Evolutionary conservation across 2,888 invertebrate genomes (phyloP).

Genomic region (Torymus auratus): DNA sequence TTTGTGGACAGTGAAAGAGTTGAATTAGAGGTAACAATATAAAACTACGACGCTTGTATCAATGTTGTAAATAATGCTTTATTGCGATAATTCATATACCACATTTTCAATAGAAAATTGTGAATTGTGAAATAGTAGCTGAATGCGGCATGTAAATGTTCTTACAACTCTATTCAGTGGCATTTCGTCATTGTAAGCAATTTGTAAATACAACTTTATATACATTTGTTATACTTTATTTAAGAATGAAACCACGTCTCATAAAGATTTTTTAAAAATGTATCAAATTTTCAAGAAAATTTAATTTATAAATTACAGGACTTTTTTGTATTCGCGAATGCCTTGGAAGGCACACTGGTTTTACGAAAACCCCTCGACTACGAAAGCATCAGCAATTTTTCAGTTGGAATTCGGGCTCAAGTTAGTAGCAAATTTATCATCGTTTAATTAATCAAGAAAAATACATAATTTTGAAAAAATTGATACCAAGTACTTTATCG

Average conservation of each 20-base stretch:
- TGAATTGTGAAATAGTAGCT: slow-evolving; percentile 16
- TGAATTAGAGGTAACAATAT: slow-evolving; percentile 47
- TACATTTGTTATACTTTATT: too few relatives aligned
- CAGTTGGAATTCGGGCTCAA: slow-evolving; percentile 82
- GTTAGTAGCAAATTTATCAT: slow-evolving; percentile 67
- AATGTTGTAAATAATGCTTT: slow-evolving; percentile 29
- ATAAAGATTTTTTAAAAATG: too few relatives aligned
- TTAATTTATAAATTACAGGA: slow-evolving; percentile 78
- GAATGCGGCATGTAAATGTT: background rate
- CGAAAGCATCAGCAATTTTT: slow-evolving; percentile 87
- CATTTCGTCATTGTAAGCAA: too few relatives aligned
- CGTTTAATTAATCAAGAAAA: background rate
- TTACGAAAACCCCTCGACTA: slow-evolving; percentile 89
- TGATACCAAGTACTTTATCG: background rate
- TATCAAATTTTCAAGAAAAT: too few relatives aligned
- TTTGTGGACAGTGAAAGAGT: slow-evolving; percentile 56
- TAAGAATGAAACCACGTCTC: too few relatives aligned
- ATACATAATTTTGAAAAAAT: background rate
- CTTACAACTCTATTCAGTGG: too few relatives aligned
- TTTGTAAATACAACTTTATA: too few relatives aligned
- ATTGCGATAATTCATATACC: background rate
- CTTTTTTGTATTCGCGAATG: slow-evolving; percentile 89
- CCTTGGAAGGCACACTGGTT: slow-evolving; percentile 89
- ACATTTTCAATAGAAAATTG: too few relatives aligned
- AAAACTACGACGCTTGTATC: background rate